These are phyloP conservation scores for Athetis lepigone DNA, from an alignment of 2,888 invertebrate species.

Conservation along the genomic window DNA sequence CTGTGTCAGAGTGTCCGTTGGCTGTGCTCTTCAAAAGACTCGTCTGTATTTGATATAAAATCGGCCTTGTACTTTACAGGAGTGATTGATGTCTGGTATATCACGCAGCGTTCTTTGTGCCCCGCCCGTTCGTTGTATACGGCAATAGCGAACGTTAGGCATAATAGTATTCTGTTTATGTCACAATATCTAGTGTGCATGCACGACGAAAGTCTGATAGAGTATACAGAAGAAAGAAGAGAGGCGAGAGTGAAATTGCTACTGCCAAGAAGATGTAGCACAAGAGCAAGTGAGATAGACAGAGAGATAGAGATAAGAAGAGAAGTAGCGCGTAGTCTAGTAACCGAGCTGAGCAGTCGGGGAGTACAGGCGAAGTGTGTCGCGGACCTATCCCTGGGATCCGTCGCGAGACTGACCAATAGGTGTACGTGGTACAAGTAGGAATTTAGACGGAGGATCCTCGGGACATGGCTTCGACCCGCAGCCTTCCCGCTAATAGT, in stretches of 20 bases:
- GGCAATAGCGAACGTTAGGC: conserved; percentile 87
- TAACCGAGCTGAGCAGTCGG: conserved; percentile 86
- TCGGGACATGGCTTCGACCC: conserved; percentile 85
- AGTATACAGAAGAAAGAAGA: conserved; percentile 89
- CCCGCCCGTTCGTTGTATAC: conserved; percentile 79
- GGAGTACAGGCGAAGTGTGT: conserved; percentile 84
- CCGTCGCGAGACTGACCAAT: conserved; percentile 74
- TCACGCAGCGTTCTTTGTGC: conserved; percentile 83
- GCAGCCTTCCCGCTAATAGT: conserved; percentile 87
- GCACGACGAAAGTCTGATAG: conserved; percentile 89
- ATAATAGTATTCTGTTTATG: conserved; percentile 87
- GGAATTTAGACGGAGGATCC: conserved; percentile 81
- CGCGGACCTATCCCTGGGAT: conserved; percentile 84
- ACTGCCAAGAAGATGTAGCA: conserved; percentile 88
- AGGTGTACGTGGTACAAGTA: conserved; percentile 52
- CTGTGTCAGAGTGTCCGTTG: conserved; percentile 84
- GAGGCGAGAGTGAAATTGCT: conserved; percentile 87
- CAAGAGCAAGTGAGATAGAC: conserved; percentile 88
- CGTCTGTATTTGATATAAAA: conserved; percentile 78
- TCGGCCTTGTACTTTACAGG: conserved; percentile 78
- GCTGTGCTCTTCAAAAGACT: conserved; percentile 80
- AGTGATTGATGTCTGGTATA: conserved; percentile 78
- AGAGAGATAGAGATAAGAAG: conserved; percentile 87
- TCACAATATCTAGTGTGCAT: conserved; percentile 91
- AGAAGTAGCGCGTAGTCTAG: conserved; percentile 88